Evolutionary conservation across 2,888 invertebrate genomes (phyloP), one percentile per base, ranked within the genome.

Genomic region (Galerucella calmariensis): DNA sequence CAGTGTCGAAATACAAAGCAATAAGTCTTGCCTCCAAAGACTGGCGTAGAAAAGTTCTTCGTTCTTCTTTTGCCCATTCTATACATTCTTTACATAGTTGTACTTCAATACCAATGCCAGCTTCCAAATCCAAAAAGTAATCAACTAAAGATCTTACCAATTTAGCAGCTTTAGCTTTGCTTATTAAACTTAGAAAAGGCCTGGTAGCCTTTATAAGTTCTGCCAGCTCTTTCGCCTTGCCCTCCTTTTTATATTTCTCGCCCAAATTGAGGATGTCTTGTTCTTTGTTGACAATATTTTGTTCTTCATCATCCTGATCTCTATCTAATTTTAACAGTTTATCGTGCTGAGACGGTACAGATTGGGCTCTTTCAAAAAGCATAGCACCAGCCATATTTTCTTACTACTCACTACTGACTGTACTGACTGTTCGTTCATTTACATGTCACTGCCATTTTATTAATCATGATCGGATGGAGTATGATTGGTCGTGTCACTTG

Each of bases 121-220:
- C 97, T 87, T 99, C 98, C 88, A 99, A 92, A 86, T 98, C 98
- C 81, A 99, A 89, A 88, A 99, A 99, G 89, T 97, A 94, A 87
- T 99, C 99, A 12, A 99, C 98, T 81, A 99, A 90, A 27, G 97
- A 95, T 79, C 99, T 92, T 10, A 99, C 99, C 83, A 99, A 89
- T 88, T 99, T 99, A 0, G 99, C 99, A 69, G 99, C 99, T 89
- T 99, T 99, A 51, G 99, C 99, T 90, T 99, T 99, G 87, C 98
- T 98, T 85, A 99, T 97, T 82, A 94, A 90, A 83, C 94, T 94
- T 75, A 99, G 91, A 87, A 99, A 99, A 16, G 99, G 98, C 83
- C 99, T 92, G 67, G 97, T 97, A 77, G 94, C 94, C 89, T 96
- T 96, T 85, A 99, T 98, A 80, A 99, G 91, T 83, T 96, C 95